Evolutionary conservation across 2,888 invertebrate species (phyloP).

Genomic region (Villa cingulata): DNA sequence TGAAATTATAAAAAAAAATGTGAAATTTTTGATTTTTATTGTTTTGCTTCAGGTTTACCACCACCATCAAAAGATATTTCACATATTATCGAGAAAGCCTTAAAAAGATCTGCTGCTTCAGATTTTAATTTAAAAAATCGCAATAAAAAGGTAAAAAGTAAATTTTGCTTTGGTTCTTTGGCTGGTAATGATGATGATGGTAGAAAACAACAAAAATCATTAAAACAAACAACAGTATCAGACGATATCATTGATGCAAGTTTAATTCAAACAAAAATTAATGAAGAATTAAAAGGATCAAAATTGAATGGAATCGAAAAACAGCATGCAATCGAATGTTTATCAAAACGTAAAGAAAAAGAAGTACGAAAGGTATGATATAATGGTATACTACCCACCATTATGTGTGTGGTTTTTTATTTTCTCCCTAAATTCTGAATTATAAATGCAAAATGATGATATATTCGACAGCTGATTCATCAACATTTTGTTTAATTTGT

Average conservation of each 20-base stretch:
- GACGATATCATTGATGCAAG: no score
- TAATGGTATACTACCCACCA: no score
- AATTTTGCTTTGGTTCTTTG: no score
- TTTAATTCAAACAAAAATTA: slow-evolving; percentile 17
- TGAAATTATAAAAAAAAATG: slow-evolving; percentile 15
- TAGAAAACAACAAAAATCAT: not conserved
- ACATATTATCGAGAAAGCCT: slow-evolving; percentile 16
- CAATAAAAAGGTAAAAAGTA: no score
- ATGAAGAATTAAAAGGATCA: slow-evolving; percentile 18
- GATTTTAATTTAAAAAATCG: not conserved
- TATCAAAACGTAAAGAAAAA: slow-evolving; percentile 40
- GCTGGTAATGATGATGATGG: not conserved
- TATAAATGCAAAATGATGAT: slow-evolving; percentile 24
- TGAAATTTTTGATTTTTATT: not conserved
- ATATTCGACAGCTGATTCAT: slow-evolving; percentile 35
- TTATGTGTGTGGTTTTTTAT: not conserved
- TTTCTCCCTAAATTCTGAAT: not conserved
- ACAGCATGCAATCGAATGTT: slow-evolving; percentile 26
- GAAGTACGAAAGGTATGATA: slow-evolving; percentile 25
- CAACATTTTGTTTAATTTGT: no score
- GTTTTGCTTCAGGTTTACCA: slow-evolving; percentile 16
- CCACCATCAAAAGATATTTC: slow-evolving; percentile 19
- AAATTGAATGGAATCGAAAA: slow-evolving; percentile 46
- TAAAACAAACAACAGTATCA: not conserved
- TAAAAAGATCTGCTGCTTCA: not conserved